Evolutionary conservation across 1,140 invertebrate genomes (phyloP).

Genomic region (Planococcus citri): DNA sequence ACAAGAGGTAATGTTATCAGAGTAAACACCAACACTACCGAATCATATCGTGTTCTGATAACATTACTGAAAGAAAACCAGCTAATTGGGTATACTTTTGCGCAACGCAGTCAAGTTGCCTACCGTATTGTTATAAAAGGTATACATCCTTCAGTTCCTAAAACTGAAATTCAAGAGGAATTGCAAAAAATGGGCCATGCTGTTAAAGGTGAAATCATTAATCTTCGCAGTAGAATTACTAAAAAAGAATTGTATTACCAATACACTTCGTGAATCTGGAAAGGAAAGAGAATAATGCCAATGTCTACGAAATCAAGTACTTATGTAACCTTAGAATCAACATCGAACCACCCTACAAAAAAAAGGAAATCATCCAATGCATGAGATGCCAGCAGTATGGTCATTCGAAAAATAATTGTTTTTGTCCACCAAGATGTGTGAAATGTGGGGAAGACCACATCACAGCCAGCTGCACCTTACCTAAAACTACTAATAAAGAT

Average conservation of each 20-base stretch:
- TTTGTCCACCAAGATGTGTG: conserved; percentile 30
- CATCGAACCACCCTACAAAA: conserved; percentile 30
- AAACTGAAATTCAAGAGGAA: conserved; percentile 1
- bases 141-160: conserved; percentile 13
- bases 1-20: conserved; percentile 20
- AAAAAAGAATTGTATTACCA: conserved; percentile 31
- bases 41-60: background rate
- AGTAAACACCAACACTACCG: background rate
- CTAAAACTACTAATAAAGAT: too few species aligned
- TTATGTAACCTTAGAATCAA: conserved; percentile 26
- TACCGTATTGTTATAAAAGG: conserved; percentile 21
- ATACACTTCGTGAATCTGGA: conserved; percentile 33
- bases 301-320: conserved; percentile 31
- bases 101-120: background rate
- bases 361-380: conserved; percentile 30
- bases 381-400: conserved; percentile 23
- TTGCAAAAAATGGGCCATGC: background rate
- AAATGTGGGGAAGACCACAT: conserved; percentile 33
- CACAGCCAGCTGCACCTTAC: conserved; percentile 14
- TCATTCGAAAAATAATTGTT: conserved; percentile 31
- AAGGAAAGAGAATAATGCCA: conserved; percentile 31
- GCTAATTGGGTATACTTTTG: background rate
- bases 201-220: conserved; percentile 11
- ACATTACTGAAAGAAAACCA: conserved; percentile 18
- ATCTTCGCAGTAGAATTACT: conserved; percentile 24